These are phyloP conservation scores for Helicolenus hilgendorfi DNA, from an alignment of 2,797 vertebrate species.

Conservation along the genomic window DNA sequence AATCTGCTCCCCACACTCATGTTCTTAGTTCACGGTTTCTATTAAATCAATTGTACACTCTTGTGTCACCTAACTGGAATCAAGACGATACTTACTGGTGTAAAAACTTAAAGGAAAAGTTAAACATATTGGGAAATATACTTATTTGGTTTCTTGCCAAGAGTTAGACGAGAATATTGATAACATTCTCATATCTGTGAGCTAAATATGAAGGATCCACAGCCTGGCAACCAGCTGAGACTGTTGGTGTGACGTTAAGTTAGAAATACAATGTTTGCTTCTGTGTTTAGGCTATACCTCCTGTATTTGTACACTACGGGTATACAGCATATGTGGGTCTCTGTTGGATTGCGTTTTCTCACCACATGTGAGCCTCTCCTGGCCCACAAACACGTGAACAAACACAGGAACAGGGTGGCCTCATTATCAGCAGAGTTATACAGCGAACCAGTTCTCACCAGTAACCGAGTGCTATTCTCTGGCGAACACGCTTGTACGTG, in stretches of 20 bases:
- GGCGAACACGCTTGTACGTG: neutral
- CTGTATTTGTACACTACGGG: neutral
- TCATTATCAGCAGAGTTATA: slow-evolving; percentile 34
- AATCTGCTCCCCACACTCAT: neutral
- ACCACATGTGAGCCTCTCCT: neutral
- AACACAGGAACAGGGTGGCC: slow-evolving; percentile 9
- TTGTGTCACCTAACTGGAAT: neutral
- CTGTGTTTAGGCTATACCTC: neutral
- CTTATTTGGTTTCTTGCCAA: neutral
- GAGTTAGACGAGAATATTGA: neutral
- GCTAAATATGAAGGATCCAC: neutral
- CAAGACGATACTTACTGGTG: neutral
- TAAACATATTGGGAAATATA: too few relatives aligned
- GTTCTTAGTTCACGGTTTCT: neutral
- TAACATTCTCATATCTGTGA: neutral
- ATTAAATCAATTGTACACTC: neutral
- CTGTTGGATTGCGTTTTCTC: neutral
- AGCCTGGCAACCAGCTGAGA: neutral
- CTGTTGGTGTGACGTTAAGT: neutral
- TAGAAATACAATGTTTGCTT: neutral
- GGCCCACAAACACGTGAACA: neutral
- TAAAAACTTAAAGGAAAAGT: too few relatives aligned
- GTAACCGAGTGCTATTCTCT: neutral
- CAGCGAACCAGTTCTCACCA: slow-evolving; percentile 8
- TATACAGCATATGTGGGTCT: neutral